Conservation (phyloP, 1,140 invertebrate genomes). For the Fopius arisanus region DNA sequence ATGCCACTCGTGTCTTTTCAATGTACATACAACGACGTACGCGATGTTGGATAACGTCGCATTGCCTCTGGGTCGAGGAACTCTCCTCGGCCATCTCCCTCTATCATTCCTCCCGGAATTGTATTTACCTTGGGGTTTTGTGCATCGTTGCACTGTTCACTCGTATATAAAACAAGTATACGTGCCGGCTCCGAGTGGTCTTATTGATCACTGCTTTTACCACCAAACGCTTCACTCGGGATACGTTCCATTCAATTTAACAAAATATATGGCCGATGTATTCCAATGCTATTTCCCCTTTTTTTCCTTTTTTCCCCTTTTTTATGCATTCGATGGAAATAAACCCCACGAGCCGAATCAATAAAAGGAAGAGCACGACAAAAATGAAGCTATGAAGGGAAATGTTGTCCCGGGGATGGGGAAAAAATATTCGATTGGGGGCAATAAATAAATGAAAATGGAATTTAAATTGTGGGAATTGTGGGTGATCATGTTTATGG, state of each 20-base stretch:
- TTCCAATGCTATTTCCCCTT: not conserved
- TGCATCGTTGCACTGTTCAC: slow-evolving; percentile 14
- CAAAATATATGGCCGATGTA: not conserved
- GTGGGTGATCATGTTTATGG: not conserved
- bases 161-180: slow-evolving; percentile 1
- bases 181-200: not conserved
- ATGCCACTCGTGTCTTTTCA: not conserved
- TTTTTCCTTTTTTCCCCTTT: not conserved
- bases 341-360: not conserved
- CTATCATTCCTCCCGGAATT: slow-evolving; percentile 9
- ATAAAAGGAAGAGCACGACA: not conserved
- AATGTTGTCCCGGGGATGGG: not conserved
- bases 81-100: not conserved
- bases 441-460: slow-evolving; percentile 1
- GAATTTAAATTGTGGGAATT: not conserved
- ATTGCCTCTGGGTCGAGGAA: slow-evolving; percentile 18
- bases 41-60: slow-evolving; percentile 17
- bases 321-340: not conserved
- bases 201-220: slow-evolving; percentile 29
- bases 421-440: not conserved
- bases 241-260: slow-evolving; percentile 22
- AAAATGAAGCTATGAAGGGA: not conserved
- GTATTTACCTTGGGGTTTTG: slow-evolving; percentile 23
- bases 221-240: not conserved
- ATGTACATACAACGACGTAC: not conserved